Base-by-base conservation (phyloP, 1,140 invertebrate species). In the Oryzaephilus surinamensis region DNA sequence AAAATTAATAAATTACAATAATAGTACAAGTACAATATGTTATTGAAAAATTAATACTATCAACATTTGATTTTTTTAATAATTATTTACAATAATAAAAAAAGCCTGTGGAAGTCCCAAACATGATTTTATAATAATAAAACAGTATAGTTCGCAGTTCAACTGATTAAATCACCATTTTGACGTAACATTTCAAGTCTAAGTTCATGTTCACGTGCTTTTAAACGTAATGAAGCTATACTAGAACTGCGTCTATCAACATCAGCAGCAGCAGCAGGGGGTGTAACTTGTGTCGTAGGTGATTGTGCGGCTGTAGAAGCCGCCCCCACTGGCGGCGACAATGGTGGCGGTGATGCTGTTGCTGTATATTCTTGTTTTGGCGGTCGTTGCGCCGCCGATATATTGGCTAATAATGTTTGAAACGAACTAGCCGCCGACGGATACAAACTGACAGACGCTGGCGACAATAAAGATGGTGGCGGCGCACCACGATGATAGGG, bases 201-300 rank as follows among this genome's bases (percentile, higher is more conserved):
- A 5, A 92, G 64, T 58, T 93, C 88, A 61, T 96, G 91, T 63
- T 96, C 91, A 5, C 91, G 72, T 1, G 93, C 92, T 48, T 93
- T 91, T 18, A 93, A 69, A 35, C 93, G 65, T 3, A 97, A 66
- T 0, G 88, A 84, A 1, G 88, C 89, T 37, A 96, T 94, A 50
- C 88, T 93, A 14, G 84, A 89, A 49, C 80, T 85, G 42, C 90
- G 67, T 41, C 89, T 71, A 62, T 93, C 90, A 39, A 82, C 76
- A 53, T 76, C 82, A 31, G 23, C 8, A 24, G 8, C 23, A 24
- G 8, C 11, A 24, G 8, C 23, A 65, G 73, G 50, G 6, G 57
- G 59, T 4, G 63, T n/a, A n/a, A n/a, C n/a, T n/a, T n/a, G n/a
- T n/a, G n/a, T n/a, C n/a, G n/a, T n/a, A n/a, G n/a, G n/a, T n/a